Evolutionary conservation across 1,140 invertebrate species (phyloP), one percentile per base, ranked within the genome.

Genomic region (Drosophila azteca): DNA sequence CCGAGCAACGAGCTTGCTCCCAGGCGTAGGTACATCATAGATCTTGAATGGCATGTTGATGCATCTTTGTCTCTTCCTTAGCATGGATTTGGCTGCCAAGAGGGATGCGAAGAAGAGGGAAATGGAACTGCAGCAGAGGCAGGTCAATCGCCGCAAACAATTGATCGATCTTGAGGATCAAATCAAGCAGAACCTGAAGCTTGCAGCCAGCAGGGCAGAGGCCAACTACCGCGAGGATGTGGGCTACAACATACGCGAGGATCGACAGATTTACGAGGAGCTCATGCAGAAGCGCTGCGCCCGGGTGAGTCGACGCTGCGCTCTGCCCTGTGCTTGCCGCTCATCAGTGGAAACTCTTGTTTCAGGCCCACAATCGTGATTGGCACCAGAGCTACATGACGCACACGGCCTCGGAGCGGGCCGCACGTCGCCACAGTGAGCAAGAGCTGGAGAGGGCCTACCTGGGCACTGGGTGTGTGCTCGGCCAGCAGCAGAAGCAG

Each of bases 381-480:
- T 77, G 74, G 74, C 65, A 77, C 29, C 74, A 77, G 50, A 15
- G 22, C 2, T 77, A 77, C 15, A 69, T 77, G 65, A 51, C 45
- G 15, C 73, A 77, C 35, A 77, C 43, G 0, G 54, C 65, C 2
- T 46, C 22, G 20, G 74, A 77, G 49, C 64, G 74, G 2, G 53
- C 73, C 0, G 44, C 31, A 11, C 64, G 41, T 1, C 26, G 13
- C 48, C 31, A 52, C 5, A 13, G 46, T 20, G 22, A 44, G 29
- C 31, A 8, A 7, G 31, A 39, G 13, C 39, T 17, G 41, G 73
- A 77, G 11, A 46, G 39, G 39, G 54, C 62, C 11, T 77, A 77
- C 51, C 73, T 77, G 45, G 74, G 65, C 24, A 77, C 65, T 52
- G 74, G 74, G 45, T 77, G 74, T 70, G 74, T 77, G 17, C 73